Conservation (phyloP, 2,113 vertebrate genomes). For the Ciconia maguari region DNA sequence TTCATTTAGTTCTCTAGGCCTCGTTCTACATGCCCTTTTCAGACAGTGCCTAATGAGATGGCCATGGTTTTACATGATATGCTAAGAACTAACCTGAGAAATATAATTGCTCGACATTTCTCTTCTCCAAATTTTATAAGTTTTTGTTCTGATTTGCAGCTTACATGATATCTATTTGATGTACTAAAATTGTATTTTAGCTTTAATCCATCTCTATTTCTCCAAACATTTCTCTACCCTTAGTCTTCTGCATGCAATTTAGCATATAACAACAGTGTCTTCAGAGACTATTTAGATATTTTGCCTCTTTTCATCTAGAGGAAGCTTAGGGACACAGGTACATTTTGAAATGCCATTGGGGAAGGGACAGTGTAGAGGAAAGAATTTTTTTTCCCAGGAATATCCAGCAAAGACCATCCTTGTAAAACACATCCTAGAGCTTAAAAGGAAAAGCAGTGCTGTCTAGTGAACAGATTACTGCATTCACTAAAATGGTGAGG, state of each 20-base stretch:
- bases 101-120: not conserved
- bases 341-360: not conserved
- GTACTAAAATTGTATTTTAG: not conserved
- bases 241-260: not conserved
- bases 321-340: not conserved
- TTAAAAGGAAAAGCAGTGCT: not conserved
- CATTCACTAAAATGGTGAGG: not conserved
- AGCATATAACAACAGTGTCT: not conserved
- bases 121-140: not conserved
- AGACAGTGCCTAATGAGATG: not conserved
- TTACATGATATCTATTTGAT: not conserved
- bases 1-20: not conserved
- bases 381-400: not conserved
- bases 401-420: not conserved
- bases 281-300: not conserved
- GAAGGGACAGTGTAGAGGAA: not conserved
- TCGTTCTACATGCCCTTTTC: not conserved
- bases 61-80: not conserved
- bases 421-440: not conserved
- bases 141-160: not conserved
- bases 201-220: not conserved
- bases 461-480: not conserved
- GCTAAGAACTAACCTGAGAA: not conserved
- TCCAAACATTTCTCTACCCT: not conserved
- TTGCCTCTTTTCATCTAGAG: not conserved